These are phyloP conservation scores for Dinocampus coccinellae DNA, from an alignment of 2,888 invertebrate genomes.

Conservation along the genomic window DNA sequence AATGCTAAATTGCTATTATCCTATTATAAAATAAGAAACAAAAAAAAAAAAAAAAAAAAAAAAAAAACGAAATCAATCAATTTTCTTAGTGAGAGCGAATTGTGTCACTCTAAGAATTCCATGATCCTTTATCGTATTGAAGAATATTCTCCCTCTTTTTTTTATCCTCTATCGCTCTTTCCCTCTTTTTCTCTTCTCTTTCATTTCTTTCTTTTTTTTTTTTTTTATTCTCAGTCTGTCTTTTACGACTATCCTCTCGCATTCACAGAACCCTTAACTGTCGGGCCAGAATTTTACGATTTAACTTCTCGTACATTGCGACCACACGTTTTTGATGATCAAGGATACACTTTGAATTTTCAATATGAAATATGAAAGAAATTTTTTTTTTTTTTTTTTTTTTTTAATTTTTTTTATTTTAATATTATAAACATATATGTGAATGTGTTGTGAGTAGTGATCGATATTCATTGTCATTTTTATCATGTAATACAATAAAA, in stretches of 20 bases:
- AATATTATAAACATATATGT: background rate
- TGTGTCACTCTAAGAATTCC: background rate
- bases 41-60: too few species aligned
- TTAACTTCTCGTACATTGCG: background rate
- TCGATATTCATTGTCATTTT: background rate
- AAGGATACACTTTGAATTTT: background rate
- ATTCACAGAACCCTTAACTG: conserved; percentile 49
- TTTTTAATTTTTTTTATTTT: too few species aligned
- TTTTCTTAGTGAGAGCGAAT: background rate
- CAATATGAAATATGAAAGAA: background rate
- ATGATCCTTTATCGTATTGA: background rate
- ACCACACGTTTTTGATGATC: background rate
- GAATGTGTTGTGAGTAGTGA: background rate
- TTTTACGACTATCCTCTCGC: conserved; percentile 49
- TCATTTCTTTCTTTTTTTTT: conserved; percentile 18
- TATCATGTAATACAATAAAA: background rate
- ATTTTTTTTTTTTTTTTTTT: too few species aligned
- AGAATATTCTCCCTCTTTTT: background rate
- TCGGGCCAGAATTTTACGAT: conserved; percentile 36
- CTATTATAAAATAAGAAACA: too few species aligned
- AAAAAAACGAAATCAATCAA: too few species aligned
- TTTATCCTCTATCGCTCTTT: conserved; percentile 12
- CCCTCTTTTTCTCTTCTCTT: background rate
- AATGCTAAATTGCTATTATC: too few species aligned
- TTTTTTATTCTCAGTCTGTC: conserved; percentile 19